A percentile compares a stretch with the other conserved stretches of the same genome.
Conservation (phyloP, 2,888 invertebrate species). For the Villa cingulata region DNA sequence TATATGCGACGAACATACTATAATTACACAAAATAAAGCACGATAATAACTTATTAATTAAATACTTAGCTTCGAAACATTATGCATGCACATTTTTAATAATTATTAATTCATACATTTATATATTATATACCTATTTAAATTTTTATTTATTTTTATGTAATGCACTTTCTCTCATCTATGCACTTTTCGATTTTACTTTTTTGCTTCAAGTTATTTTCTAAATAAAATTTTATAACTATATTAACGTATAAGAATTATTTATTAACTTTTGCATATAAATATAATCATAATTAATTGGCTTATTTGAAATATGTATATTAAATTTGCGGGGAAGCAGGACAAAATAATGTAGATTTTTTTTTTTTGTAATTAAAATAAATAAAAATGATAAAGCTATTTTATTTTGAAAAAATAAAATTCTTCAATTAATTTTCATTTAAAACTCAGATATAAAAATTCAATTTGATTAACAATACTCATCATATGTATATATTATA, state of each 20-base stretch:
- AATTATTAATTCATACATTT: not conserved
- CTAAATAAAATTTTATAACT: too few species aligned
- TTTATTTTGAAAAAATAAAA: too few species aligned
- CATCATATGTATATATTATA: too few species aligned
- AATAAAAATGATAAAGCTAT: too few species aligned
- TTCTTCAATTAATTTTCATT: too few species aligned
- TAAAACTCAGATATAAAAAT: too few species aligned
- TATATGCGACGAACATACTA: too few species aligned
- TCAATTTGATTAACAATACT: too few species aligned
- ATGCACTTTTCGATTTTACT: not conserved
- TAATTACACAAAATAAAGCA: not conserved
- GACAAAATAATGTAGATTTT: constrained; percentile 2
- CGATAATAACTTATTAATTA: too few species aligned
- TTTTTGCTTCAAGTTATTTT: not conserved
- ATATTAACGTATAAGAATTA: too few species aligned
- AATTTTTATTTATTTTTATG: not conserved
- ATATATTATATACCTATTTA: not conserved
- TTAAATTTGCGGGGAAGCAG: constrained; percentile 13
- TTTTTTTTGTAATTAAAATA: too few species aligned
- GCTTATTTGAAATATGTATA: not conserved
- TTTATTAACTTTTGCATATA: not conserved
- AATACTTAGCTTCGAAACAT: too few species aligned
- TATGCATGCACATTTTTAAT: not conserved
- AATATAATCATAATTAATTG: not conserved
- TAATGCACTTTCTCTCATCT: not conserved